Base-by-base conservation (phyloP, 2,888 invertebrate genomes). In the Ectemnius cavifrons region DNA sequence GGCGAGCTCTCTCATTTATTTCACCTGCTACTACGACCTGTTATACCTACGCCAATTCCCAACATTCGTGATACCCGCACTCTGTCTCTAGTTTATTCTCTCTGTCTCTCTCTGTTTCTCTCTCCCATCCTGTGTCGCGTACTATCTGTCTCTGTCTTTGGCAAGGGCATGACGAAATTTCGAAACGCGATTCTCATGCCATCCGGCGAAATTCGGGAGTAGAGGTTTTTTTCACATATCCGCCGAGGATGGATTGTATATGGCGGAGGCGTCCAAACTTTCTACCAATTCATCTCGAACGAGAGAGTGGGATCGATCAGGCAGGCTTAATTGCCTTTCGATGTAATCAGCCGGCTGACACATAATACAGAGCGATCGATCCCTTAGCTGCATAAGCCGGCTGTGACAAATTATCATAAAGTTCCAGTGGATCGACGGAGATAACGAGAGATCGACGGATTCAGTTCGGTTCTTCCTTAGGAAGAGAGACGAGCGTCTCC, bases 1-100 rank as follows among this genome's bases (percentile, higher is more conserved):
- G 37, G 37, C 37, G 46, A 23, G 8, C 67, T 27, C 20, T 49
- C 11, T 67, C 72, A 18, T 67, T 72, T 66, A 58, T 61, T 62
- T 62, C 61, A 37, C 27, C 72, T 27, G 65, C 45, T 63, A 37
- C 18, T 27, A 65, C 45, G 58, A 37, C 18, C 18, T 14, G 52
- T 52, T 52, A 52, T 52, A 37, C 37, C 52, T 52, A 52, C 37
- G 52, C 52, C 16, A 52, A 16, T 52, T 52, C 16, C 52, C 5
- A 11, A 6, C 37, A 11, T 8, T 37, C 37, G 8, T 20, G 18
- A 28, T 45, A 52, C 37, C 67, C 11, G 18, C 52, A 16, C 16
- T 16, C 52, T 1, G 8, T 14, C 16, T 14, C 16, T 3, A 23
- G 2, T 4, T 49, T 8, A 13, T 2, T n/a, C n/a, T 8, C 28